Evolutionary conservation across 2,888 invertebrate genomes (phyloP), one percentile per base, ranked within the genome.

Genomic region (Drosophila algonquin): DNA sequence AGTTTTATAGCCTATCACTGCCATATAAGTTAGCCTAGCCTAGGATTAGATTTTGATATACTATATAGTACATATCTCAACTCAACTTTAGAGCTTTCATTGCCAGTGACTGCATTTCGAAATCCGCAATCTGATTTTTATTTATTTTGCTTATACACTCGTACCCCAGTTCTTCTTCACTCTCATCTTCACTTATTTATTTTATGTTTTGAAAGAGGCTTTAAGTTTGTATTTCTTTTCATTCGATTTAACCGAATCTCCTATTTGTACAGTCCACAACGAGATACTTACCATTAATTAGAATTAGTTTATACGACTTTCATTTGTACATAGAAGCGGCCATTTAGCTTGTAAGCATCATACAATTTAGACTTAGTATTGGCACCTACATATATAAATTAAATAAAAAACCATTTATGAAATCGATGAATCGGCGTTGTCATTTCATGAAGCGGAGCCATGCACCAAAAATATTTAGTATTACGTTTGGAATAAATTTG

Each of bases 41-140:
- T 79, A 58, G 64, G 53, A 16, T 50, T 53, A 46, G 40, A 5
- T 47, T 62, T 40, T 27, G 44, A 35, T 67, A 63, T 69, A 60
- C 32, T 40, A 12, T n/a, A 32, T 32, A 30, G 30, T 30, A 30
- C 35, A 12, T 12, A n/a, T 14, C 40, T n/a, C 40, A 40, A 40
- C 40, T 7, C 4, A 44, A 40, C 21, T 40, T 51, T 64, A 24
- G 24, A 35, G 55, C 35, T 62, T 51, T 21, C 60, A 68, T 72
- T 71, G 74, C 88, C 88, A 86, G 88, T 86, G 88, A 86, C 87
- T 86, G 86, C 86, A 86, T 86, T 86, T 82, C 64, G 45, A 48
- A 70, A 44, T 64, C 50, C 50, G 51, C 53, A 14, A 44, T 45
- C 54, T 46, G 48, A 65, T 46, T 50, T 46, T 52, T 53, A 76